Base-by-base conservation (phyloP, 2,888 invertebrate genomes). In the Ophioninae sp. region DNA sequence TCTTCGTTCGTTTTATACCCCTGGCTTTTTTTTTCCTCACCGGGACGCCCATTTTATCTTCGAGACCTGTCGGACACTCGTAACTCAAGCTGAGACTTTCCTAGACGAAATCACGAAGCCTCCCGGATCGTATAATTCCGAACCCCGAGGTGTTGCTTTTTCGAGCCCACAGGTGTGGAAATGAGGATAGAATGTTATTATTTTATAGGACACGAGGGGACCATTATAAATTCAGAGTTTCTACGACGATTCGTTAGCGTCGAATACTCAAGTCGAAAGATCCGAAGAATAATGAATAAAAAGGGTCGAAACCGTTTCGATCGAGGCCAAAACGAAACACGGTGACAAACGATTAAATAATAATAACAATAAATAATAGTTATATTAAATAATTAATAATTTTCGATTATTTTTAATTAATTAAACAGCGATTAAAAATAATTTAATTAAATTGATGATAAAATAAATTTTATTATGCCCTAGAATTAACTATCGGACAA, bases 11-110 rank as follows among this genome's bases (percentile, higher is more conserved):
- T 51, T 51, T 51, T 51, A 5, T 41, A 9, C 9, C 9, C 8
- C 9, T 41, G 41, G 41, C 9, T 17, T 51, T 2, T 63, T 61
- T 72, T 2, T 63, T 61, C 59, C 72, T 72, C 64, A 64, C 71
- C 41, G 41, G 10, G 44, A 30, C 20, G 51, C n/a, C 9, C 61
- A 30, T 69, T 71, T 73, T 44, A 22, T 59, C 51, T 59, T 51
- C 23, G 51, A 22, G n/a, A 13, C n/a, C 69, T 76, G 76, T 59
- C 76, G 41, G 67, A 41, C 20, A 10, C 30, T 23, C 56, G 44
- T 72, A 59, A 61, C 72, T 72, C 20, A 51, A 6, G 51, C 17
- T 20, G 44, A 51, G 20, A 17, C 51, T 51, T 10, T 17, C 17
- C 17, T 51, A 51, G 51, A 17, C 51, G 51, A 51, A 51, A 17